Percentiles rank a stretch among this genome's conserved stretches.
These are phyloP conservation scores for Etheostoma cragini DNA, from an alignment of 2,113 vertebrate species.

Conservation along the genomic window DNA sequence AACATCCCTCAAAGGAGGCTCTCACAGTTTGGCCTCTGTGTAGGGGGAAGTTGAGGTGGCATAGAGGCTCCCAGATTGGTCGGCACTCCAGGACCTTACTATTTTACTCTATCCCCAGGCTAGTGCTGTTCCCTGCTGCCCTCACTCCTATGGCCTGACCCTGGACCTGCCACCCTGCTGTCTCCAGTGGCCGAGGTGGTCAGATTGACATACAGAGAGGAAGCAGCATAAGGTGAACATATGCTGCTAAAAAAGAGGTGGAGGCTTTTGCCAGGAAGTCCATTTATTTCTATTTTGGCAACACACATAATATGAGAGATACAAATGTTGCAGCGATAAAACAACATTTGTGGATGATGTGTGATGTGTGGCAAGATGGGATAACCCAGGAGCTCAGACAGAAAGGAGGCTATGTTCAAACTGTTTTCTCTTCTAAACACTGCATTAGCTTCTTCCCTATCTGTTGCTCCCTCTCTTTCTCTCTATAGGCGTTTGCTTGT, in stretches of 20 bases:
- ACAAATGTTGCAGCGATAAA: constrained; percentile 15
- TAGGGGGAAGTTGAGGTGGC: constrained; percentile 29
- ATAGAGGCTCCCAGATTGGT: constrained; percentile 23
- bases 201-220: constrained; percentile 63
- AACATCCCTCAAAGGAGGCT: constrained; percentile 57
- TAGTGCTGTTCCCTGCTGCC: constrained; percentile 26
- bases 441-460: background rate
- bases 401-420: constrained; percentile 34
- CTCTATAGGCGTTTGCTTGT: constrained; percentile 49
- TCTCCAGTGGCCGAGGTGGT: constrained; percentile 54
- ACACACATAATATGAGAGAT: background rate
- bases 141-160: constrained; percentile 63
- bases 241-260: constrained; percentile 47
- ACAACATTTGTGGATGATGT: constrained; percentile 22
- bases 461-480: constrained; percentile 16
- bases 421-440: constrained; percentile 16
- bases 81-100: constrained; percentile 7
- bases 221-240: constrained; percentile 74
- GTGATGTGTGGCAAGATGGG: constrained; percentile 38
- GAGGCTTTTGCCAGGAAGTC: constrained; percentile 7
- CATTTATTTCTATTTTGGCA: constrained; percentile 28
- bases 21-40: constrained; percentile 61
- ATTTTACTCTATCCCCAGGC: constrained; percentile 4
- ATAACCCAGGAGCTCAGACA: constrained; percentile 35
- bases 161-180: constrained; percentile 54